phyloP scores from a whole-genome alignment of 2,888 invertebrate species.

The Ophion obscuratus region DNA sequence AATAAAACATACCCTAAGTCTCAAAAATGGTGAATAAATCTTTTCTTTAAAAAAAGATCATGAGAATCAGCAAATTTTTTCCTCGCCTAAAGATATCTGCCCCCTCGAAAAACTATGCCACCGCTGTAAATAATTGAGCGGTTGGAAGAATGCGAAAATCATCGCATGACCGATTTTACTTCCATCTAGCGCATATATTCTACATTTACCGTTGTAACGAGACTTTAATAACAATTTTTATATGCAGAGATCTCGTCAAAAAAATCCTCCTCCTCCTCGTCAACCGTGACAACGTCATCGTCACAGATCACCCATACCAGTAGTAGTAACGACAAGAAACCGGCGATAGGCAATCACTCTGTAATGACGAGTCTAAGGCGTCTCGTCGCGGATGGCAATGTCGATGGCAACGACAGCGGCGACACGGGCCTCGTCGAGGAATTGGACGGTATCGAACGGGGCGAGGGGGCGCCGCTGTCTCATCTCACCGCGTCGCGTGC shows the following conservation, averaged over 20 bases:
- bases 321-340: constrained; percentile 75
- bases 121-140: background rate
- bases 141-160: background rate
- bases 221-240: background rate
- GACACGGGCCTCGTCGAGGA: constrained; percentile 80
- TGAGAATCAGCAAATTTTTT: no score
- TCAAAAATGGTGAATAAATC: no score
- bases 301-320: constrained; percentile 60
- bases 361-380: constrained; percentile 77
- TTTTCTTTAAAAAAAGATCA: no score
- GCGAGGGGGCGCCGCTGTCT: constrained; percentile 83
- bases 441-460: constrained; percentile 84
- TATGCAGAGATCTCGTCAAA: constrained; percentile 66
- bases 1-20: no score
- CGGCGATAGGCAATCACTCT: constrained; percentile 71
- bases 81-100: no score
- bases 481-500: constrained; percentile 86
- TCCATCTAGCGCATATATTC: background rate
- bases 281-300: constrained; percentile 69
- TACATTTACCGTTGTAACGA: background rate
- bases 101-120: background rate
- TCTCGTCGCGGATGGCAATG: constrained; percentile 74
- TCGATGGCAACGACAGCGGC: constrained; percentile 72
- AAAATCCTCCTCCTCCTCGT: constrained; percentile 70
- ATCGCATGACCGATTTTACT: background rate